Evolutionary conservation across 1,140 invertebrate species (phyloP), one percentile per base, ranked within the genome.

Genomic region (Drusus annulatus): DNA sequence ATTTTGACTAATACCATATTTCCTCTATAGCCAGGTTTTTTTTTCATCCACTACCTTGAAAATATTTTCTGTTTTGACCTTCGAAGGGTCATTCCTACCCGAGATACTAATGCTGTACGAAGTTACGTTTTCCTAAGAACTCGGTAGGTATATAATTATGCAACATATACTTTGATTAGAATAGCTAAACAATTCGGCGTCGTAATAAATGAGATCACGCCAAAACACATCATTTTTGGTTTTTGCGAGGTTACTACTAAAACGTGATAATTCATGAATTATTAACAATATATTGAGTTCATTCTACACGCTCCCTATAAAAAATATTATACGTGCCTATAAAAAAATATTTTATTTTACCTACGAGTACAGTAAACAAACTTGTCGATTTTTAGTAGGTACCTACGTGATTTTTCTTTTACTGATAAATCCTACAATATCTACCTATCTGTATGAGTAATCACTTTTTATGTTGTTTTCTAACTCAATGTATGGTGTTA

Each of bases 21-120:
- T 60, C 58, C 8, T 21, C 19, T 23, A 19, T 4, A 23, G 15
- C 23, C 21, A 60, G 7, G 19, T 7, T 23, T 23, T 23, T 19
- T 23, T 10, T 13, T 28, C 25, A 15, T 60, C 23, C 15, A 23
- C 25, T 25, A 17, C 19, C 58, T 60, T 56, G 19, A 60, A 60
- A 25, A 15, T 60, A 1, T 60, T 60, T 60, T 60, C 21, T 23
- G 28, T 16, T 36, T 15, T 52, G 50, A 68, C 76, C 76, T 78
- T 69, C 76, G 23, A 54, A 78, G 76, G 76, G 60, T 78, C 76
- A 78, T 68, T 78, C 62, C 62, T 68, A 78, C 76, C 63, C 36
- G 15, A 50, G 45, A 75, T 60, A 19, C 54, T 75, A 58, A 60
- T 60, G 56, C 28, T 58, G 25, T 28, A 16, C 17, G 23, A 75